Conservation (phyloP, 2,888 invertebrate genomes). For the Archips xylosteana region DNA sequence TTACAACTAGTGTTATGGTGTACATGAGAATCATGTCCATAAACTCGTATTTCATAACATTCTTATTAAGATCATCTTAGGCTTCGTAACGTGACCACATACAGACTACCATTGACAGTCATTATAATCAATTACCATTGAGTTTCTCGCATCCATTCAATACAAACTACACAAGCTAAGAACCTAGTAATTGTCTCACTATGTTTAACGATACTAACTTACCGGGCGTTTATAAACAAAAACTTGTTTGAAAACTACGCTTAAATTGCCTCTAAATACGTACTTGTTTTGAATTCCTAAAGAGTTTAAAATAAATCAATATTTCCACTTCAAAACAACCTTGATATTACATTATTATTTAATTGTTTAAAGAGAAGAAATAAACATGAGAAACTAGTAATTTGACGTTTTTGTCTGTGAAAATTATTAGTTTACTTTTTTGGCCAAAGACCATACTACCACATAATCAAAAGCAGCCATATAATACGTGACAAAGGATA, state of each 20-base stretch:
- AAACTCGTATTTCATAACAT: not conserved
- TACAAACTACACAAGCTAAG: not conserved
- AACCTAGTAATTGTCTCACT: not conserved
- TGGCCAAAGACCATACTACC: too few relatives aligned
- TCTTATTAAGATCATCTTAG: not conserved
- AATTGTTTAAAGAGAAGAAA: not conserved
- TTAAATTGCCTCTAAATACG: slow-evolving; percentile 23
- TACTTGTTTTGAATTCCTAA: slow-evolving; percentile 17
- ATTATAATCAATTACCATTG: slow-evolving; percentile 22
- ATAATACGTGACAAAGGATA: too few relatives aligned
- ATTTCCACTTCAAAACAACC: slow-evolving; percentile 1
- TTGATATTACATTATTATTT: not conserved
- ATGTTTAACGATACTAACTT: slow-evolving; percentile 10
- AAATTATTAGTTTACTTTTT: too few relatives aligned
- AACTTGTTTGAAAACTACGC: slow-evolving; percentile 16
- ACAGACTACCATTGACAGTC: not conserved
- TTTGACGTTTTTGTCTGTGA: too few relatives aligned
- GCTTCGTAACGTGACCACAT: slow-evolving; percentile 5
- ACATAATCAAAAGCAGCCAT: too few relatives aligned
- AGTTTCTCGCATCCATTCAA: not conserved
- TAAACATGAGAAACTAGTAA: not conserved
- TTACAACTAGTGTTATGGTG: not conserved
- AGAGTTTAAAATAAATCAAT: slow-evolving; percentile 21
- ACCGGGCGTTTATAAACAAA: slow-evolving; percentile 8
- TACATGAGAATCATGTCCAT: not conserved